phyloP scores from a whole-genome alignment of 2,113 vertebrate genomes.

The Ochotona princeps region DNA sequence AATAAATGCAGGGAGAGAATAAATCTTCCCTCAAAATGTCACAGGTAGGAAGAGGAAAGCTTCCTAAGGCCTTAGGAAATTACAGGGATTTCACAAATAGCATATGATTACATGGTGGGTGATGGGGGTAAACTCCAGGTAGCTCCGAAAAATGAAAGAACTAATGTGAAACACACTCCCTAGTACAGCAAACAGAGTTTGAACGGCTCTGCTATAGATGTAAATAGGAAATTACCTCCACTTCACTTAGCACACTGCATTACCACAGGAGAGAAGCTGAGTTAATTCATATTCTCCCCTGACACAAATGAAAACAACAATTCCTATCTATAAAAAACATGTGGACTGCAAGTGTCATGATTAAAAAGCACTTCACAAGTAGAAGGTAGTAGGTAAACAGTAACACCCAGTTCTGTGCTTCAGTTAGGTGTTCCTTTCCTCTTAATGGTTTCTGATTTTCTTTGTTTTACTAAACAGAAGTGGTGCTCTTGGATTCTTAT shows the following conservation, averaged over 20 bases:
- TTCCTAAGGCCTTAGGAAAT: constrained; percentile 66
- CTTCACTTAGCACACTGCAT: not conserved
- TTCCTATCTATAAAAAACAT: constrained; percentile 9
- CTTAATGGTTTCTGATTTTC: not conserved
- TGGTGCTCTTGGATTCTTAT: not conserved
- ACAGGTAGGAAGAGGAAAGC: constrained; percentile 65
- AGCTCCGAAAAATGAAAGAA: constrained; percentile 48
- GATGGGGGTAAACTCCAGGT: not conserved
- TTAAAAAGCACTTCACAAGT: not conserved
- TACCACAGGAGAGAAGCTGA: not conserved
- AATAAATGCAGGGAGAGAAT: constrained; percentile 65
- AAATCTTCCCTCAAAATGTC: constrained; percentile 75
- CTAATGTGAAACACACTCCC: constrained; percentile 36
- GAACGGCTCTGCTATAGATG: not conserved
- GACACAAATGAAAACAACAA: not conserved
- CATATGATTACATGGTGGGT: constrained; percentile 66
- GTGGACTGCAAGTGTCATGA: not conserved
- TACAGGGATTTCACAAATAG: constrained; percentile 70
- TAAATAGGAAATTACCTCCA: not conserved
- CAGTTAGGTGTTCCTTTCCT: not conserved
- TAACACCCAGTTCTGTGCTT: not conserved
- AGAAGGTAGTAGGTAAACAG: not conserved
- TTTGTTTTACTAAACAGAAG: not conserved
- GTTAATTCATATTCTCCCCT: not conserved
- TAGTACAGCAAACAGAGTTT: constrained; percentile 11